A percentile compares a stretch with the other conserved stretches of the same genome.
Conservation (phyloP, 2,888 invertebrate genomes). For the Apamea monoglypha region DNA sequence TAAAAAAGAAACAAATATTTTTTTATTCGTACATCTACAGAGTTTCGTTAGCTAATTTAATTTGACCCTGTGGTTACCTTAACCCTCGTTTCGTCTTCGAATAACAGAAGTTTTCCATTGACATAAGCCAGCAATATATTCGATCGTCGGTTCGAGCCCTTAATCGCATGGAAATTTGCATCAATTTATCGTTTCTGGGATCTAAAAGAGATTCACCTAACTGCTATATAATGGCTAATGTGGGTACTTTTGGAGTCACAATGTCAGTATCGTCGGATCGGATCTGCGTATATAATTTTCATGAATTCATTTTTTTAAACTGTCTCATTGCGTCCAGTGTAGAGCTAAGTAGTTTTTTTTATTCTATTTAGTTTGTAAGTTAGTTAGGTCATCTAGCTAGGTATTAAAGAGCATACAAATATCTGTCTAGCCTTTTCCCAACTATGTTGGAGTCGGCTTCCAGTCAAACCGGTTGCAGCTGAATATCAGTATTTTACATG, state of each 20-base stretch:
- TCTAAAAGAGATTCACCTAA: constrained; percentile 42
- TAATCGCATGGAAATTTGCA: constrained; percentile 51
- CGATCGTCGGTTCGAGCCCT: constrained; percentile 14
- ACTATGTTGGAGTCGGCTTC: too few species aligned
- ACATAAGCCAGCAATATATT: background rate
- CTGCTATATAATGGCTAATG: constrained; percentile 38
- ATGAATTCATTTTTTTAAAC: background rate
- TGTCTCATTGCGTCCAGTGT: background rate
- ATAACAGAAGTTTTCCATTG: constrained; percentile 5
- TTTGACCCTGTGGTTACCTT: background rate
- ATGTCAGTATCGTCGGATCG: constrained; percentile 3
- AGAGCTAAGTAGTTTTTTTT: background rate
- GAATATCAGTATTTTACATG: too few species aligned
- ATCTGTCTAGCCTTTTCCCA: too few species aligned
- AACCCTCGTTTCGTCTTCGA: background rate
- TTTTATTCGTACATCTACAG: too few species aligned
- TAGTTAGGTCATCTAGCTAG: too few species aligned
- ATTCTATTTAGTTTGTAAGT: background rate
- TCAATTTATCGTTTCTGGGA: constrained; percentile 41
- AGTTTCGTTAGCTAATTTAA: too few species aligned
- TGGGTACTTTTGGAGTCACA: constrained; percentile 7
- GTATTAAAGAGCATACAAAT: too few species aligned
- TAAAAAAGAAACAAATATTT: too few species aligned
- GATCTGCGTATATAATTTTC: background rate
- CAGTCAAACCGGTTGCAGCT: too few species aligned